These are phyloP conservation scores for Cryptotermes secundus DNA, from an alignment of 1,140 invertebrate genomes.

Conservation along the genomic window DNA sequence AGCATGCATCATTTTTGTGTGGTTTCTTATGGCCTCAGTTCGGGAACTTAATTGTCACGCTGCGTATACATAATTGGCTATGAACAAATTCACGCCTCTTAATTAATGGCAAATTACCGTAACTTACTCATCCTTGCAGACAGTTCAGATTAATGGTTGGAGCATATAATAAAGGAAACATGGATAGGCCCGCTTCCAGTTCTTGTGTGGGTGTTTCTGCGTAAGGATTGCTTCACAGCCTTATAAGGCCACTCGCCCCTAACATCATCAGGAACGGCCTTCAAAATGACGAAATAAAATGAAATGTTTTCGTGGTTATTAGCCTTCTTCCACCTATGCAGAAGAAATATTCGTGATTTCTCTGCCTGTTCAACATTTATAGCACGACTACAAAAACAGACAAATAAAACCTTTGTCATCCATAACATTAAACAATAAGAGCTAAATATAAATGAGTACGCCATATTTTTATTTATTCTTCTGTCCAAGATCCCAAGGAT, in stretches of 20 bases:
- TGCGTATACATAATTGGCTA: too few relatives aligned
- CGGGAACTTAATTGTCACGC: too few relatives aligned
- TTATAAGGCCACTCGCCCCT: conserved; percentile 17
- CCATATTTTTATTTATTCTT: too few relatives aligned
- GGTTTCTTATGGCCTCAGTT: too few relatives aligned
- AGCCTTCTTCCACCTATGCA: neutral
- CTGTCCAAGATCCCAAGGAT: neutral
- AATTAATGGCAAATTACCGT: too few relatives aligned
- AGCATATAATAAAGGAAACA: too few relatives aligned
- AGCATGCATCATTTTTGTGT: too few relatives aligned
- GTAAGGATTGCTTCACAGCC: neutral
- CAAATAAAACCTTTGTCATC: neutral
- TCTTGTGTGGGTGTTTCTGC: neutral
- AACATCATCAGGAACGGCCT: neutral
- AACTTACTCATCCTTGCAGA: too few relatives aligned
- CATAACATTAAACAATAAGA: neutral
- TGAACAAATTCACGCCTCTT: too few relatives aligned
- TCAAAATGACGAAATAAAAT: neutral
- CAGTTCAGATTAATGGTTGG: too few relatives aligned
- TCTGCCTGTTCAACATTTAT: neutral
- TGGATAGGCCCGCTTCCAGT: too few relatives aligned
- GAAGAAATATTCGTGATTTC: neutral
- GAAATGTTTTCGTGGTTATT: neutral
- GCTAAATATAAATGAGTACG: too few relatives aligned
- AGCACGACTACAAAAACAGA: neutral